Base-by-base conservation (phyloP, 1,140 invertebrate genomes). In the Macrostomum lignano region DNA sequence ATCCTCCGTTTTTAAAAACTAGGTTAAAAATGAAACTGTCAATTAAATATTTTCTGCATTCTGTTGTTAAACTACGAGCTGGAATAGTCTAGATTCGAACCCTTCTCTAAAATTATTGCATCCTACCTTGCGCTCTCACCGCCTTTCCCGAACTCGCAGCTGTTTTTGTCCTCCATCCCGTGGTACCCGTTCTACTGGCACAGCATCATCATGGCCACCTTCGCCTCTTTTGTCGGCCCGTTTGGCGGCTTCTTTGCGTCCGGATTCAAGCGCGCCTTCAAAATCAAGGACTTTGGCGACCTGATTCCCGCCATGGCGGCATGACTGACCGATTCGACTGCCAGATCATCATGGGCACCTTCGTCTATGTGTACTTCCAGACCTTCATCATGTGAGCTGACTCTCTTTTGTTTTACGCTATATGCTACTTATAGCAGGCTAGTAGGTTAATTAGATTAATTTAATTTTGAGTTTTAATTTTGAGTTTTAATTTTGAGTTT, bases 221-320 rank as follows among this genome's bases (percentile, higher is more conserved):
- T 98, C 60, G 88, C 84, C 52, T 91, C 82, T 13, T 72, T 94
- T 20, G 86, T 98, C 60, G 91, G 86, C 44, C 88, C 88, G 1
- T 98, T 98, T 62, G 91, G 88, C 37, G 88, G 88, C 28, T 98
- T 98, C 63, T 98, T 96, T 63, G 88, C 88, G 29, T 91, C 81
- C 49, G 88, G 88, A 21, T 98, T 98, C 51, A 96, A 96, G 51
- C 63, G 88, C 40, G 88, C 86, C 33, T 94, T 94, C 49, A 22
- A 28, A n/a, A 36, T 58, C 57, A 36, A 76, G 70, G 76, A 82
- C 46, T 81, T 81, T 63, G 75, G 74, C 38, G 74, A 74, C 48
- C 65, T 74, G 2, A 81, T 81, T 50, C 76, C 76, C 21, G 88
- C 5, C 88, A 96, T 64, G 88, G 88, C 36, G 88, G 88, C 21